phyloP scores from a whole-genome alignment of 2,113 vertebrate species.

The Urocitellus parryii region DNA sequence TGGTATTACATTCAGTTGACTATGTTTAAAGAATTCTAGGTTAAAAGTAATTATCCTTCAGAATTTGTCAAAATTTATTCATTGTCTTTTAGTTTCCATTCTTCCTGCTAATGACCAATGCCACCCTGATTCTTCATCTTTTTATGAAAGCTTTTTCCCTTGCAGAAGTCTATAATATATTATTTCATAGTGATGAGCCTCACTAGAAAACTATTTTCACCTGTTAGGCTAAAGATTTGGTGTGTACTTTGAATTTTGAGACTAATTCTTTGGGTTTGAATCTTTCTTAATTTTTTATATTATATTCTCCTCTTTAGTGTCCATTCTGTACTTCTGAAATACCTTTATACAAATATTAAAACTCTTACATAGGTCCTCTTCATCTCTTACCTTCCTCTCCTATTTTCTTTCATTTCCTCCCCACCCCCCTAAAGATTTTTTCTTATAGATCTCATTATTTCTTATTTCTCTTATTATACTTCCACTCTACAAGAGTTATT shows the following conservation, averaged over 20 bases:
- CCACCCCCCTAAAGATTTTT: background rate
- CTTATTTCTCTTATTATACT: background rate
- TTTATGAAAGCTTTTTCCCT: background rate
- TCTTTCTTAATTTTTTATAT: background rate
- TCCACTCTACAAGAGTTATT: background rate
- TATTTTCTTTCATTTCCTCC: background rate
- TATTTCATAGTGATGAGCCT: background rate
- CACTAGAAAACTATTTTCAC: background rate
- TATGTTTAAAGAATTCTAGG: too few relatives aligned
- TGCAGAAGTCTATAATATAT: background rate
- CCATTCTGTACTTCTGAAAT: background rate
- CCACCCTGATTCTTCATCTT: background rate
- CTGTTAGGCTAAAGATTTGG: background rate
- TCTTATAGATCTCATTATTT: background rate
- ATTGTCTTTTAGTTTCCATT: background rate
- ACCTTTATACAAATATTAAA: background rate
- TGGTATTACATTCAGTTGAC: background rate
- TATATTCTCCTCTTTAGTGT: background rate
- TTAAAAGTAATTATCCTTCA: conserved; percentile 23
- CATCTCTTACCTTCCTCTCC: background rate
- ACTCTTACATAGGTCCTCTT: background rate
- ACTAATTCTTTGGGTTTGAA: background rate
- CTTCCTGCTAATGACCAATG: conserved; percentile 6
- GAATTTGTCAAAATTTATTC: background rate
- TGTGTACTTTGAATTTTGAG: background rate